Conservation (phyloP, 1,140 invertebrate genomes). For the Drosophila ohnishii region DNA sequence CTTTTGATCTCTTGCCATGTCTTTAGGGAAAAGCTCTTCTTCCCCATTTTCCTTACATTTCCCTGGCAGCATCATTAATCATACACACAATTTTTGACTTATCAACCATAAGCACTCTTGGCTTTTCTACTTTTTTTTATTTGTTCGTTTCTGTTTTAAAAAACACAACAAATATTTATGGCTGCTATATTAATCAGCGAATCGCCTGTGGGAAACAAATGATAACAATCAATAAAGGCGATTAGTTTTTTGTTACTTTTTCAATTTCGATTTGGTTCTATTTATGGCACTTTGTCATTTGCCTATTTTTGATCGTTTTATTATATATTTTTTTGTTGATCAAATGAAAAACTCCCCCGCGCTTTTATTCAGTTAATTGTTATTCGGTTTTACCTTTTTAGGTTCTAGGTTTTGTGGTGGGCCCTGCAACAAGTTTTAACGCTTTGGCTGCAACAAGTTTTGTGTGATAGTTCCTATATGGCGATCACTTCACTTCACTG, state of each 20-base stretch:
- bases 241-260: conserved; percentile 34
- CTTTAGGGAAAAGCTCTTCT: background rate
- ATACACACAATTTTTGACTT: conserved; percentile 8
- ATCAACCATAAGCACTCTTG: conserved; percentile 9
- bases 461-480: conserved; percentile 17
- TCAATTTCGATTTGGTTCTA: conserved; percentile 9
- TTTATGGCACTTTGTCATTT: conserved; percentile 28
- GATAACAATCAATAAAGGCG: conserved; percentile 58
- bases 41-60: background rate
- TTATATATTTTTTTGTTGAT: background rate
- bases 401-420: background rate
- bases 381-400: conserved; percentile 16
- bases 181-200: conserved; percentile 36
- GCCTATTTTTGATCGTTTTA: conserved; percentile 20
- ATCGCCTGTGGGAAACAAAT: conserved; percentile 52
- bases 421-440: conserved; percentile 36
- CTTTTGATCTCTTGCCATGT: conserved; percentile 11
- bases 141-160: conserved; percentile 6
- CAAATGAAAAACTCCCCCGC: conserved; percentile 13
- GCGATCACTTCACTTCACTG: conserved; percentile 39
- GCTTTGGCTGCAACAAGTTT: conserved; percentile 19
- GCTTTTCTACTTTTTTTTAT: background rate
- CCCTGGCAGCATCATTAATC: conserved; percentile 21
- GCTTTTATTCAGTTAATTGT: too few species aligned
- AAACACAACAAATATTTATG: conserved; percentile 17